Evolutionary conservation across 2,888 invertebrate genomes (phyloP).

Genomic region (Conus canariensis): DNA sequence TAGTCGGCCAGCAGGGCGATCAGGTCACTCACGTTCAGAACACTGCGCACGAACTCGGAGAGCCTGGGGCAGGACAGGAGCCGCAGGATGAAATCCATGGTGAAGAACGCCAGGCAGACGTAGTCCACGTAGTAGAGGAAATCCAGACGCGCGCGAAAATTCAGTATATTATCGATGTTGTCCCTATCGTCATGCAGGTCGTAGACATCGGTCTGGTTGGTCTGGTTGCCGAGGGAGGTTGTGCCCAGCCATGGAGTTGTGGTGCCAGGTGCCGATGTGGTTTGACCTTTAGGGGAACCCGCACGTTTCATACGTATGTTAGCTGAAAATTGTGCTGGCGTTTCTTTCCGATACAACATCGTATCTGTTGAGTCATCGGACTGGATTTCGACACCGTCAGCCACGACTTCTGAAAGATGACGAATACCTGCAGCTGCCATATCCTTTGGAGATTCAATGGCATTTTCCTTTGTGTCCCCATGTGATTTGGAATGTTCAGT

Average conservation of each 20-base stretch:
- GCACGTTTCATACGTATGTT: no score
- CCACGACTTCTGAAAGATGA: no score
- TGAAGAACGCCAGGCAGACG: conserved; percentile 67
- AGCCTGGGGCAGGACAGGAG: conserved; percentile 58
- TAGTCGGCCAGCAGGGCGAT: conserved; percentile 63
- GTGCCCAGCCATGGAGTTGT: neutral
- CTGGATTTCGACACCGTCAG: no score
- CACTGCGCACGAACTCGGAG: conserved; percentile 55
- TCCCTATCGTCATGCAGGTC: neutral
- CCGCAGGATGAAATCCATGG: conserved; percentile 64
- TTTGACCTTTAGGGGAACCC: no score
- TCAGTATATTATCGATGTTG: neutral
- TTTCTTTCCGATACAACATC: no score
- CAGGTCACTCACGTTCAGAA: conserved; percentile 64
- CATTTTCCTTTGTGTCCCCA: no score
- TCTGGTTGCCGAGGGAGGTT: neutral
- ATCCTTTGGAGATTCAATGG: no score
- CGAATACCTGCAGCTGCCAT: no score
- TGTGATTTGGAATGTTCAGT: no score
- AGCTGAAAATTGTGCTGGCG: no score
- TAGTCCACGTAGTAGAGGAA: conserved; percentile 61
- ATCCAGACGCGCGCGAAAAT: neutral
- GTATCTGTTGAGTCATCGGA: no score
- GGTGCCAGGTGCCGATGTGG: neutral
- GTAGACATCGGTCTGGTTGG: neutral